These are phyloP conservation scores for Eulithis prunata DNA, from an alignment of 2,888 invertebrate genomes.

Conservation along the genomic window DNA sequence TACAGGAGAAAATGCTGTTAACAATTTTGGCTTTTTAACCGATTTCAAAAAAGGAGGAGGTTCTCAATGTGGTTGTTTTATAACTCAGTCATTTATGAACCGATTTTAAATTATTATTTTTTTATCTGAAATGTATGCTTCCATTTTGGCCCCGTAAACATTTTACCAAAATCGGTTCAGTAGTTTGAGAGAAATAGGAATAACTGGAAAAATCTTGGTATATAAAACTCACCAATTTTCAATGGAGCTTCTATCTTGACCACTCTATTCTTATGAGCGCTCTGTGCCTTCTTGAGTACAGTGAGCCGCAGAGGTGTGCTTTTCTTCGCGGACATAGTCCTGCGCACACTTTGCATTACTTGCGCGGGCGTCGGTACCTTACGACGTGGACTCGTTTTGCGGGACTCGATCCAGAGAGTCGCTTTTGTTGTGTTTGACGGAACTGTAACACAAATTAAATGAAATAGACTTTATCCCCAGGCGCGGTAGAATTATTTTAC, in stretches of 20 bases:
- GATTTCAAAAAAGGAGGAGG: too few relatives aligned
- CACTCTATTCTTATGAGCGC: constrained; percentile 45
- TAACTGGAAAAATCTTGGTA: neutral
- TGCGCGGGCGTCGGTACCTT: constrained; percentile 10
- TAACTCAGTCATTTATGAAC: too few relatives aligned
- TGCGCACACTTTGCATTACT: neutral
- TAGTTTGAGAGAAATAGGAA: neutral
- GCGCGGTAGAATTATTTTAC: too few relatives aligned
- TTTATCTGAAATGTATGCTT: too few relatives aligned
- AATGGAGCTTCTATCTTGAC: constrained; percentile 65
- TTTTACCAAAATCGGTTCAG: too few relatives aligned
- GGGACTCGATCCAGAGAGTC: constrained; percentile 69
- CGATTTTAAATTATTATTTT: too few relatives aligned
- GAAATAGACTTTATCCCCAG: too few relatives aligned
- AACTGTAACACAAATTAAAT: constrained; percentile 3
- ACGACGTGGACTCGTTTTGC: constrained; percentile 46
- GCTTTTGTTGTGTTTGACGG: constrained; percentile 59
- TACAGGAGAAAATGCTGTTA: too few relatives aligned
- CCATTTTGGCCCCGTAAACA: too few relatives aligned
- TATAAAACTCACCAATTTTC: constrained; percentile 54
- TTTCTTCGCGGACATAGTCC: constrained; percentile 29
- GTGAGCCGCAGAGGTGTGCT: constrained; percentile 57
- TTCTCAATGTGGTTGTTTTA: too few relatives aligned
- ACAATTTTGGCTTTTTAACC: too few relatives aligned
- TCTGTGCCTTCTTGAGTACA: constrained; percentile 54